Evolutionary conservation across 2,888 invertebrate genomes (phyloP).

Genomic region (Allophyes oxyacanthae): DNA sequence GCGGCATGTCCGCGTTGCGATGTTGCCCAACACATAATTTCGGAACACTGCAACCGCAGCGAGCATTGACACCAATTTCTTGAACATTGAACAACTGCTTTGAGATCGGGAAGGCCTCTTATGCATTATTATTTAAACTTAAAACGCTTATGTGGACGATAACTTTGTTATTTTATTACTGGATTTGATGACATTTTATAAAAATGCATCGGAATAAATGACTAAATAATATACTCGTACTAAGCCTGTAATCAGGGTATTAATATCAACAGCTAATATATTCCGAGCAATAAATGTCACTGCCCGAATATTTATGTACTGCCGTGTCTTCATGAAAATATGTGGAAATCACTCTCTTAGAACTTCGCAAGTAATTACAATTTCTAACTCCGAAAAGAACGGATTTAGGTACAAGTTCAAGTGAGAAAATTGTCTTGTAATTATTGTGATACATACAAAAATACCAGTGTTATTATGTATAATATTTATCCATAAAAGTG

Average conservation of each 20-base stretch:
- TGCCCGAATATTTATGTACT: not conserved
- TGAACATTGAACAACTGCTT: conserved; percentile 77
- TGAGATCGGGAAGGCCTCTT: conserved; percentile 65
- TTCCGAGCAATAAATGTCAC: conserved; percentile 6
- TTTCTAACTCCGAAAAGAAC: too few relatives aligned
- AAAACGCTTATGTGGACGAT: conserved; percentile 38
- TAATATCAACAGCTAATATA: conserved; percentile 3
- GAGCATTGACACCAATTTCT: conserved; percentile 88
- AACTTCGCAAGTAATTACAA: not conserved
- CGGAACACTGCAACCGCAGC: conserved; percentile 88
- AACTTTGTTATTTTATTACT: conserved; percentile 38
- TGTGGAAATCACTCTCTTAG: conserved; percentile 2
- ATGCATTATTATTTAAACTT: conserved; percentile 53
- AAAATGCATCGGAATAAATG: conserved; percentile 11
- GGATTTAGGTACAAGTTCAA: too few relatives aligned
- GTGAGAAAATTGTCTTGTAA: not conserved
- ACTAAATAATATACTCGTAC: conserved; percentile 1
- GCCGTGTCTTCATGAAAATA: not conserved
- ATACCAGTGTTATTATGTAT: conserved; percentile 7
- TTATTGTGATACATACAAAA: conserved; percentile 4
- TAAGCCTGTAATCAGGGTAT: not conserved
- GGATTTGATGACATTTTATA: conserved; percentile 10
- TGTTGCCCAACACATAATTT: conserved; percentile 86
- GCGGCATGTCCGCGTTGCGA: conserved; percentile 65
- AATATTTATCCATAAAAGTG: conserved; percentile 51